Conservation (phyloP, 2,888 invertebrate species). For the Machimus atricapillus region DNA sequence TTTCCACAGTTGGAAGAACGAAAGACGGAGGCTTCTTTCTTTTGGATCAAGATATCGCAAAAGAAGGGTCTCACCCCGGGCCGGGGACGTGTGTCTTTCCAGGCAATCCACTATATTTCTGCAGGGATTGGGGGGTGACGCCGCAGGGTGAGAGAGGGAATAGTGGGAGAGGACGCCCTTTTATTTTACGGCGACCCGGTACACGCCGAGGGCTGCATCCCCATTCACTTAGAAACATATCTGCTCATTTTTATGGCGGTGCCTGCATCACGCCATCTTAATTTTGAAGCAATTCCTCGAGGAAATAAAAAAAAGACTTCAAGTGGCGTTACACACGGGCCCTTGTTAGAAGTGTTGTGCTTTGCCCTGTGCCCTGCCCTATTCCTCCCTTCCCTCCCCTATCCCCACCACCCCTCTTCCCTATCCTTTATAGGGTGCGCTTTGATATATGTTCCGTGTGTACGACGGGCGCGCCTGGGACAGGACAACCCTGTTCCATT, state of each 20-base stretch:
- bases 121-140: background rate
- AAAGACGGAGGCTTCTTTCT: background rate
- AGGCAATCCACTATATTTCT: background rate
- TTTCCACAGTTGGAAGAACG: background rate
- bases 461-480: background rate
- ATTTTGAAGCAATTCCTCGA: constrained; percentile 9
- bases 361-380: background rate
- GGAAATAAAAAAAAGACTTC: constrained; percentile 5
- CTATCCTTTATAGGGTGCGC: background rate
- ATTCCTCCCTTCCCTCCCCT: background rate
- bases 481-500: background rate
- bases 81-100: background rate
- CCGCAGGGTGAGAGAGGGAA: no score
- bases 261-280: constrained; percentile 19
- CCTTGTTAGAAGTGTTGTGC: background rate
- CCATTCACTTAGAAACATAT: constrained; percentile 8
- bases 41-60: background rate
- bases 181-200: background rate
- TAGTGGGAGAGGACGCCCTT: background rate
- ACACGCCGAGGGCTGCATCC: background rate
- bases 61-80: background rate
- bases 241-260: constrained; percentile 25
- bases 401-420: no score
- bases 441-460: background rate
- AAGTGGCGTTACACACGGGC: background rate